phyloP scores from a whole-genome alignment of 2,797 vertebrate genomes.

The Lacerta bilineata region DNA sequence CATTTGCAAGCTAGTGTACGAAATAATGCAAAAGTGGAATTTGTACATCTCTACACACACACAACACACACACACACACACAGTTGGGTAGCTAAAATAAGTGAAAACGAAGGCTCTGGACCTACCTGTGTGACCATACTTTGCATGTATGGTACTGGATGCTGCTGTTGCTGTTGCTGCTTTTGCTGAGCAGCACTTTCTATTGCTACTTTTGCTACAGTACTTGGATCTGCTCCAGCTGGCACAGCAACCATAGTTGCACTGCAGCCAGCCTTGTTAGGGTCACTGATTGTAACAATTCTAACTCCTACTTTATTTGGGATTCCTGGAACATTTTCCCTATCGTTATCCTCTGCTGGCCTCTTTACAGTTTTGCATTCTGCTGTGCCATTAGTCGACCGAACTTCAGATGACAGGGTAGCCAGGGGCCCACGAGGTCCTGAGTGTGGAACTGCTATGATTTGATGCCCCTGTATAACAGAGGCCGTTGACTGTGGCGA shows the following conservation, averaged over 20 bases:
- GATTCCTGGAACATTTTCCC: constrained; percentile 89
- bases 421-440: constrained; percentile 83
- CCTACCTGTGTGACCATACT: constrained; percentile 88
- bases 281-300: constrained; percentile 99
- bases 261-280: constrained; percentile 97
- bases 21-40: accelerated
- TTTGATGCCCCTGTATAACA: constrained; percentile 87
- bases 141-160: constrained; percentile 86
- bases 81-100: constrained; percentile 58
- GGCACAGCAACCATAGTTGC: constrained; percentile 99
- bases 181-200: constrained; percentile 98
- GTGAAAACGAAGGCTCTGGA: constrained; percentile 55
- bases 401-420: constrained; percentile 81
- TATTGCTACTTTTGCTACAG: constrained; percentile 99
- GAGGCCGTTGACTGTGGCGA: constrained; percentile 88
- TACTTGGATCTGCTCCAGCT: constrained; percentile 97
- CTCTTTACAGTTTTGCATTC: constrained; percentile 94
- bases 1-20: constrained; percentile 30
- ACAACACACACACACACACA: constrained; percentile 43
- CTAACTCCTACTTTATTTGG: constrained; percentile 98
- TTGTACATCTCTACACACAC: constrained; percentile 44
- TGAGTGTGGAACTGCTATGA: constrained; percentile 84
- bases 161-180: constrained; percentile 91
- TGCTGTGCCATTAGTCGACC: constrained; percentile 89
- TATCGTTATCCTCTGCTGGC: constrained; percentile 91